Percentiles rank a stretch among this genome's conserved stretches.
Conservation (phyloP, 2,888 invertebrate genomes). For the Oscheius sp. region DNA sequence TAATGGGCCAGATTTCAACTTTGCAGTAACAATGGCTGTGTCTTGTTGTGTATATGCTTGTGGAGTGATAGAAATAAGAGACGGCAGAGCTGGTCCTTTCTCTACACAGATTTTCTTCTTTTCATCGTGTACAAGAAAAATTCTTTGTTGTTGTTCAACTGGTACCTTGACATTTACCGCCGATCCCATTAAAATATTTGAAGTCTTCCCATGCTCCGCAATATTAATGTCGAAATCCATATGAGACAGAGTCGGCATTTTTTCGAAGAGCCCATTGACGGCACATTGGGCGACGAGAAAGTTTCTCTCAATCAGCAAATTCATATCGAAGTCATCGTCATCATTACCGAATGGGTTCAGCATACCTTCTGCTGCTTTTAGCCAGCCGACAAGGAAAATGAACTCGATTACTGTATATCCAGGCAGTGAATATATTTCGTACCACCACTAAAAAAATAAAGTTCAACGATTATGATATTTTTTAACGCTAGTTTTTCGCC, state of each 20-base stretch:
- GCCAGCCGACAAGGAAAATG: conserved; percentile 53
- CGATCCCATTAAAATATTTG: conserved; percentile 40
- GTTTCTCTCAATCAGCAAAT: conserved; percentile 55
- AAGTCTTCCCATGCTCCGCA: conserved; percentile 36
- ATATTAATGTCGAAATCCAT: neutral
- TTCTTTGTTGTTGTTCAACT: conserved; percentile 23
- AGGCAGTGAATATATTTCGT: conserved; percentile 33
- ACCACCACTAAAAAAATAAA: neutral
- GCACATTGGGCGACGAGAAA: conserved; percentile 39
- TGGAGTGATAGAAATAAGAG: too few species aligned
- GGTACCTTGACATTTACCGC: conserved; percentile 41
- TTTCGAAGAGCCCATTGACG: conserved; percentile 53
- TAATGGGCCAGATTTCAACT: too few species aligned
- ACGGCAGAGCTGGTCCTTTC: too few species aligned
- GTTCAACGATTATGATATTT: too few species aligned
- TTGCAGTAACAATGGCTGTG: too few species aligned
- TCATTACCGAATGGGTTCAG: conserved; percentile 61
- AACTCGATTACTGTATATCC: conserved; percentile 50
- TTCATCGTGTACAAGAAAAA: neutral
- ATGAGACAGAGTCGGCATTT: conserved; percentile 47
- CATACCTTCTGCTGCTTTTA: conserved; percentile 54
- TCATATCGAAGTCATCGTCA: conserved; percentile 62
- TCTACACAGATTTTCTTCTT: too few species aligned
- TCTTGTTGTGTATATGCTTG: too few species aligned
- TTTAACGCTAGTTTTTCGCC: too few species aligned